Percentiles rank a stretch among this genome's conserved stretches.
Conservation (phyloP, 2,797 vertebrate species). For the Channallabes apus region DNA sequence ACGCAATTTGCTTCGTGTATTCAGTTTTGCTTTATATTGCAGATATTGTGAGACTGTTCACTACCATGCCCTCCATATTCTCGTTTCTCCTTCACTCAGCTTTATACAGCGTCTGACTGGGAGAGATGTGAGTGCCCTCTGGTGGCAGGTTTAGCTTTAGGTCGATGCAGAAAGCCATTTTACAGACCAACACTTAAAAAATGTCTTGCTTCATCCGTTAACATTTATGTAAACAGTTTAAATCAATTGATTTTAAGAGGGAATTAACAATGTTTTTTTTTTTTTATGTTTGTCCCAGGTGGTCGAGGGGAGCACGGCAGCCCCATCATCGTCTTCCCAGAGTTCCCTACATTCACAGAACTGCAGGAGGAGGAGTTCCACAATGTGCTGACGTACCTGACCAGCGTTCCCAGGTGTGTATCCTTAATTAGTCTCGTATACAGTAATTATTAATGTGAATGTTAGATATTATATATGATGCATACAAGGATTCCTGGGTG, state of each 20-base stretch:
- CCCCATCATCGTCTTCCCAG: conserved; percentile 95
- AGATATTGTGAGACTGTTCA: neutral
- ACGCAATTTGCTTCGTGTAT: neutral
- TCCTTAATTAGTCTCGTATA: neutral
- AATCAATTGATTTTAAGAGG: neutral
- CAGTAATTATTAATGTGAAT: neutral
- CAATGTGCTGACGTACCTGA: conserved; percentile 93
- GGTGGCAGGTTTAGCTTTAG: conserved; percentile 34
- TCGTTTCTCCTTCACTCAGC: neutral
- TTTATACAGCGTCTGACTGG: neutral
- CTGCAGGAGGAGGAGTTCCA: conserved; percentile 92
- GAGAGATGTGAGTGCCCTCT: conserved; percentile 39
- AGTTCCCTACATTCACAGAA: conserved; percentile 90
- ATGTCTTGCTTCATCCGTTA: neutral
- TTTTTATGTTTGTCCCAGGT: conserved; percentile 68
- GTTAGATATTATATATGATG: neutral
- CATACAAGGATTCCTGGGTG: neutral
- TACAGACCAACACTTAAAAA: neutral
- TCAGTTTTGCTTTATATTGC: conserved; percentile 1
- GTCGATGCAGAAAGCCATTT: neutral
- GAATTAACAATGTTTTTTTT: neutral
- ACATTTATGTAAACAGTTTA: neutral
- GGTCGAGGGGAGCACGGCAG: conserved; percentile 90
- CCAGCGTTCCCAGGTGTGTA: conserved; percentile 89
- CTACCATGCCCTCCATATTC: neutral